These are phyloP conservation scores for Pitta sordida DNA, from an alignment of 2,113 vertebrate genomes.

Conservation along the genomic window DNA sequence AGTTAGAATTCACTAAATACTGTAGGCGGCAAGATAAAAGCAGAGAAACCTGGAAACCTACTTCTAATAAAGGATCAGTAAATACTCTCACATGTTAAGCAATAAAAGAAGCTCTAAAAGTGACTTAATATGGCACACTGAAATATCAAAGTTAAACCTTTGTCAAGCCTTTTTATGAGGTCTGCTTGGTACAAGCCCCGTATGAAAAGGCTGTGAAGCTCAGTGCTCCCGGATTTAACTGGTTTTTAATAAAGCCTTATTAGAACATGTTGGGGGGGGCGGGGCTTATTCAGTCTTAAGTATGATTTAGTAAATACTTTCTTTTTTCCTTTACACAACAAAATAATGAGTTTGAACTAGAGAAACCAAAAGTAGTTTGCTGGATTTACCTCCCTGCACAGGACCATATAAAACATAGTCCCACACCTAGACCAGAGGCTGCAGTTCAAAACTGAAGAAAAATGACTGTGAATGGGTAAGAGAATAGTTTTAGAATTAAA, in stretches of 20 bases:
- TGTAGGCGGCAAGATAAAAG: conserved; percentile 22
- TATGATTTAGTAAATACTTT: background rate
- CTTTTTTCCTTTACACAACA: background rate
- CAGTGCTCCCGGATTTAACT: background rate
- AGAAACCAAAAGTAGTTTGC: background rate
- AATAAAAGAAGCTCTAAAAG: background rate
- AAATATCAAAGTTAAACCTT: background rate
- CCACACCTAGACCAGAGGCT: background rate
- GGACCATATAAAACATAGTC: background rate
- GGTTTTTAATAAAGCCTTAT: background rate
- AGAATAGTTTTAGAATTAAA: background rate
- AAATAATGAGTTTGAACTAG: background rate
- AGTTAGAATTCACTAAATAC: background rate
- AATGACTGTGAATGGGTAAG: background rate
- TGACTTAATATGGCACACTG: background rate
- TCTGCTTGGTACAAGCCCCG: background rate
- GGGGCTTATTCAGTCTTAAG: background rate
- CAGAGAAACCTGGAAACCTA: conserved; percentile 7
- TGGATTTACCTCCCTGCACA: background rate
- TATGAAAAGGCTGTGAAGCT: background rate
- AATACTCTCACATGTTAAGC: conserved; percentile 3
- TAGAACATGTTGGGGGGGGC: background rate
- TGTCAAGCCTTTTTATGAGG: background rate
- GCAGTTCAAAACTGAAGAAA: background rate
- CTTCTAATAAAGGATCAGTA: background rate